Evolutionary conservation across 2,888 invertebrate species (phyloP), one percentile per base, ranked within the genome.

Genomic region (Leucophenga maculata): DNA sequence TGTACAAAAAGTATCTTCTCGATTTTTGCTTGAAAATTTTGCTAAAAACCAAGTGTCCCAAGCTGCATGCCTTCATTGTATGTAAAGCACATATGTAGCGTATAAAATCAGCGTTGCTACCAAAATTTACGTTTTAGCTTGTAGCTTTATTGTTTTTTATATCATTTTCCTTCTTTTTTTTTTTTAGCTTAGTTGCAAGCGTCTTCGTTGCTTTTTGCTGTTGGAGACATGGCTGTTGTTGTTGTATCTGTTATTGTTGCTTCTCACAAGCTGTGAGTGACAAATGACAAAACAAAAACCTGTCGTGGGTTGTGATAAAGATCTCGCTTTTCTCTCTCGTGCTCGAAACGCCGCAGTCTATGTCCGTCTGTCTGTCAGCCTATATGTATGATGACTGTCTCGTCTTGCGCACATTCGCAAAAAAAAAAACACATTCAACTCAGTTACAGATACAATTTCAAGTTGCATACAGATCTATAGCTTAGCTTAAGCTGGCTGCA

Each of bases 241-340:
- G 4, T 2, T 26, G 26, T 26, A 26, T 26, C 39, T 39, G 39
- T 39, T 39, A 39, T 39, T 39, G 39, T 39, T 62, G 59, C 69
- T 72, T 70, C 73, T 74, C 71, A 82, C 77, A 82, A 82, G 80
- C 82, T 82, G 86, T 87, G 86, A 86, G 87, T 86, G 86, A 87
- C 86, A 86, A 86, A 86, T 86, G 86, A 86, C 87, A 86, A 86
- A 87, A 85, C 83, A 86, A 86, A 86, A 86, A 86, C 87, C 86
- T 86, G 87, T 87, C 87, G 87, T 86, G 85, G 87, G 83, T 82
- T 82, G 79, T 76, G 80, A 80, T 82, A 80, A 72, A 80, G 78
- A 82, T 82, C 76, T 65, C 78, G 46, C 48, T 64, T 48, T 64
- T 77, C 39, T 39, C 39, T 39, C 39, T 39, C 39, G 39, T 39